Conservation (phyloP, 2,888 invertebrate species). For the Hartigia nigra region DNA sequence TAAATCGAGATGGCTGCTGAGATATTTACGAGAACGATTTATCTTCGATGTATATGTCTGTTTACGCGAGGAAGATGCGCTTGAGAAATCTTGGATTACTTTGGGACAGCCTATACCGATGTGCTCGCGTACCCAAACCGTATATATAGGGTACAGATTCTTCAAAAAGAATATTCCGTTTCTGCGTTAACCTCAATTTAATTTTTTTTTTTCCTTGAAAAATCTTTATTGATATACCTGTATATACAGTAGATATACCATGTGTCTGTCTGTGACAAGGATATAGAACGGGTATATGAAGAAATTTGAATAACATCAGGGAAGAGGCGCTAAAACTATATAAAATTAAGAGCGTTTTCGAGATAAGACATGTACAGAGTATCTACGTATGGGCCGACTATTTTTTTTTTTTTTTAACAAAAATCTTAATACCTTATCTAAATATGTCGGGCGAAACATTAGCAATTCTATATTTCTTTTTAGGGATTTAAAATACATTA, state of each 20-base stretch:
- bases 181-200: neutral
- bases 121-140: neutral
- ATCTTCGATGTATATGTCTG: neutral
- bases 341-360: too few species aligned
- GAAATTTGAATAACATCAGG: neutral
- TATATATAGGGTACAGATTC: neutral
- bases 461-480: neutral
- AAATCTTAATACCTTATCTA: too few species aligned
- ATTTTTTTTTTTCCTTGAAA: neutral
- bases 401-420: too few species aligned
- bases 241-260: too few species aligned
- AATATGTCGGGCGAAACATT: neutral
- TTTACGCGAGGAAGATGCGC: neutral
- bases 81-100: neutral
- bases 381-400: too few species aligned
- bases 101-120: neutral
- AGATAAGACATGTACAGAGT: too few species aligned
- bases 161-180: neutral
- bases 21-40: neutral
- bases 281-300: neutral
- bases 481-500: conserved; percentile 37
- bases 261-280: too few species aligned
- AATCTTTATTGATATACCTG: neutral
- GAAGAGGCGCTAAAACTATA: neutral
- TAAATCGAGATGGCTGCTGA: neutral